Conservation (phyloP, 2,113 vertebrate species). For the Mugil cephalus region DNA sequence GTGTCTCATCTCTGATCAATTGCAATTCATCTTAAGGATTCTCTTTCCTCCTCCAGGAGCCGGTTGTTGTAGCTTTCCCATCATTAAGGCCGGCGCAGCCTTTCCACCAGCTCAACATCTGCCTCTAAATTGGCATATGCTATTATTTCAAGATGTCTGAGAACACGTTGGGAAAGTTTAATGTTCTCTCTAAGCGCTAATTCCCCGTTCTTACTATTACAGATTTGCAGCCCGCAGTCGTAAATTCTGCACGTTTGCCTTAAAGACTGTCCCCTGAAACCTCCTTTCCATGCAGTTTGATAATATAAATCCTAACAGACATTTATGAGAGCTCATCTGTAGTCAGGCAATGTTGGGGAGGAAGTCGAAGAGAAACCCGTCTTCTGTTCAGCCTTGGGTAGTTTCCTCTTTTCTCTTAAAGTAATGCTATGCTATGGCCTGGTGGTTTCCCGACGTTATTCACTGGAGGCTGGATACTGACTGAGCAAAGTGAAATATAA, state of each 20-base stretch:
- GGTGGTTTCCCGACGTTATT: conserved; percentile 54
- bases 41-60: neutral
- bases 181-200: conserved; percentile 61
- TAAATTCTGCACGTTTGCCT: conserved; percentile 75
- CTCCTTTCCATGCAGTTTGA: conserved; percentile 64
- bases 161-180: conserved; percentile 62
- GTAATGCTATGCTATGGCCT: conserved; percentile 63
- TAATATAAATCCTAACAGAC: conserved; percentile 74
- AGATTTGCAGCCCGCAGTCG: conserved; percentile 55
- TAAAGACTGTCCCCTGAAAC: conserved; percentile 70
- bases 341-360: conserved; percentile 44
- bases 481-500: conserved; percentile 79
- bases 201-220: conserved; percentile 63
- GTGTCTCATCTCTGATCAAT: conserved; percentile 9
- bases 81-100: conserved; percentile 24
- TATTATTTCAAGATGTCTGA: conserved; percentile 59
- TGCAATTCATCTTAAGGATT: conserved; percentile 14
- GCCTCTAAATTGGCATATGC: conserved; percentile 48
- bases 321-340: conserved; percentile 74
- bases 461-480: conserved; percentile 68
- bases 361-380: conserved; percentile 36
- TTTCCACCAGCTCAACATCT: conserved; percentile 55
- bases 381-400: conserved; percentile 57
- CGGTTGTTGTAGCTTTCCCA: conserved; percentile 17
- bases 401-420: conserved; percentile 67